Evolutionary conservation across 2,113 vertebrate species (phyloP), one percentile per base, ranked within the genome.

Genomic region (Columba janthina): DNA sequence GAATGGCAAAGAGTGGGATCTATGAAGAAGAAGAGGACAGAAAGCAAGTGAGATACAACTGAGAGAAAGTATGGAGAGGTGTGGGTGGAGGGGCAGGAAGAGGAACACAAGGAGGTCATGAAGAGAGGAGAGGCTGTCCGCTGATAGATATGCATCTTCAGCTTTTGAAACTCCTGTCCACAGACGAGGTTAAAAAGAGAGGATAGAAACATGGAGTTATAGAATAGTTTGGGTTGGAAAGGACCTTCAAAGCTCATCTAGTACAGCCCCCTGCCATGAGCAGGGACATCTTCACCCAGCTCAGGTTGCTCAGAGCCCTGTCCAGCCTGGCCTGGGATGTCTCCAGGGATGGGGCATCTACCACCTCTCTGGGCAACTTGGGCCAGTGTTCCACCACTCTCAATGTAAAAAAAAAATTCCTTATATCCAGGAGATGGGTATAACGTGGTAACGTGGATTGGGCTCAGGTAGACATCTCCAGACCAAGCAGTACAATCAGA

Each of bases 61-160:
- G n/a, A 58, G 53, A 77, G 26, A 12, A 67, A 16, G 4, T 31
- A 32, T 28, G 48, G 34, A 60, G 60, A 70, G 34, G 22, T 57
- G 13, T 44, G 50, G 10, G 13, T 6, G 17, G 62, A 82, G 29
- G 5, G 4, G 11, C 36, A 73, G 31, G 44, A 53, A 69, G 36
- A 53, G 6, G 17, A n/a, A 67, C 69, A 25, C 3, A 11, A 5
- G 16, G 1, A 5, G 11, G 11, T 19, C 13, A 29, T 2, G 12
- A n/a, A 40, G 16, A 77, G 69, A 64, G 34, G 34, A 81, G 16
- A 81, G 5, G 15, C 11, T 80, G 16, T 12, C 18, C 26, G 51
- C 16, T 2, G 3, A 9, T 10, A 44, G 16, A 3, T 32, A 5
- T 46, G 14, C 15, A 66, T 9, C 22, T 61, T 71, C 51, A 48